Percentiles rank a stretch among this genome's conserved stretches.
These are phyloP conservation scores for Drosophila pandora DNA, from an alignment of 1,140 invertebrate species.

Conservation along the genomic window DNA sequence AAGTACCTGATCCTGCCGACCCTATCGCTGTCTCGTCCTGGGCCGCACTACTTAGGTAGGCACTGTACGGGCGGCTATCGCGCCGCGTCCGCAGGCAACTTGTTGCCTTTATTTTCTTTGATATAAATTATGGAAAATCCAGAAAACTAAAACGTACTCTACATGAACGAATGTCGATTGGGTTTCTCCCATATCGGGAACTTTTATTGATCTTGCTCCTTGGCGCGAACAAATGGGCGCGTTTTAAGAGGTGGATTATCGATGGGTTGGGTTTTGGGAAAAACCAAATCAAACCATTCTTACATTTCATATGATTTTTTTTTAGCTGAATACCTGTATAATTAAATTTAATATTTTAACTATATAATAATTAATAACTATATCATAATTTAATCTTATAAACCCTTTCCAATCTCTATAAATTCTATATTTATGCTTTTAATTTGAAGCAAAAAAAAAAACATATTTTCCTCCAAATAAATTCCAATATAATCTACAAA, in stretches of 20 bases:
- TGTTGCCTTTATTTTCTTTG: slow-evolving; percentile 70
- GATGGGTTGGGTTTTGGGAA: slow-evolving; percentile 9
- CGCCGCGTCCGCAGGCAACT: slow-evolving; percentile 59
- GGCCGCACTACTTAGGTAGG: slow-evolving; percentile 70
- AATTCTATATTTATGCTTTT: neutral
- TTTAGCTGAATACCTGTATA: neutral
- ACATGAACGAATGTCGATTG: slow-evolving; percentile 68
- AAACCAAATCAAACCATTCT: slow-evolving; percentile 22
- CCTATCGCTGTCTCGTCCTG: slow-evolving; percentile 2
- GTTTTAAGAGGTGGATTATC: slow-evolving; percentile 40
- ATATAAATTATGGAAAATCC: slow-evolving; percentile 80
- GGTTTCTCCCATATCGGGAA: slow-evolving; percentile 57
- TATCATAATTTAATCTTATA: neutral
- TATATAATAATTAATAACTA: too few relatives aligned
- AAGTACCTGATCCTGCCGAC: slow-evolving; percentile 36
- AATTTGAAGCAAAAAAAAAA: neutral
- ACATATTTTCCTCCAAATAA: too few relatives aligned
- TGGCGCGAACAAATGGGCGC: slow-evolving; percentile 34
- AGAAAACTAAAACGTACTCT: slow-evolving; percentile 28
- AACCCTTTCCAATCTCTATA: neutral
- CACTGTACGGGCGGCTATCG: slow-evolving; percentile 31
- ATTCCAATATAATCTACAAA: neutral
- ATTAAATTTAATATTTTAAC: neutral
- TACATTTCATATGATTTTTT: neutral
- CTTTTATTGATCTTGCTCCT: slow-evolving; percentile 59